Evolutionary conservation across 2,113 vertebrate genomes (phyloP), one percentile per base, ranked within the genome.

Genomic region (Trochalopteron elliotii): DNA sequence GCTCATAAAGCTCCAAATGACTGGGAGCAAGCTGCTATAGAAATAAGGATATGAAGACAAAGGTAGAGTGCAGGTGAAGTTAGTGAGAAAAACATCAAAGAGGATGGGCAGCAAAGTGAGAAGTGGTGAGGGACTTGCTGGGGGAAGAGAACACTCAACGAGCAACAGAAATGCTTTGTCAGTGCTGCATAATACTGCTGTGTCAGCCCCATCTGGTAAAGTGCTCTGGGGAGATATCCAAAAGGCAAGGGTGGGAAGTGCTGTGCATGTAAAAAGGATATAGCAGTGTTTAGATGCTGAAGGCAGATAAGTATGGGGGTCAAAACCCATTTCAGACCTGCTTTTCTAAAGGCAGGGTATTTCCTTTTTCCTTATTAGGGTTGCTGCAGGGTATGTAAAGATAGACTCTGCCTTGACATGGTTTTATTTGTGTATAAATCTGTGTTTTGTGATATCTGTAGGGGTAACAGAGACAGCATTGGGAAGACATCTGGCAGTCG

Each of bases 401-500:
- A 30, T 57, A 45, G 61, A 27, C 21, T 84, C n/a, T 91, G 31
- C 42, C 22, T 37, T 76, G 53, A 37, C 6, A 2, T 11, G 25
- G 18, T 57, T 91, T 70, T 86, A n/a, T 60, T 95, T 56, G 69
- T 79, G 42, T 83, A 13, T 85, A 55, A 83, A 20, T 91, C 71
- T 94, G 60, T 81, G 40, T 91, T 89, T 93, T 44, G 11, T 64
- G 92, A 60, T 93, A 67, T 71, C 90, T 94, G 4, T 97, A 99
- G 99, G 98, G 98, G 98, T 80, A 99, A 98, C 96, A 98, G 98
- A 79, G 98, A 99, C 75, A 98, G 98, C 92, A 98, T 99, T 5
- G 98, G 99, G 93, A 98, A 98, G 96, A 97, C 98, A 33, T 98
- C 98, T 19, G 98, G 99, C 93, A 99, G 99, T 96, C 98, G 98